Conservation (phyloP, 2,113 vertebrate genomes). For the Rhinichthys klamathensis region DNA sequence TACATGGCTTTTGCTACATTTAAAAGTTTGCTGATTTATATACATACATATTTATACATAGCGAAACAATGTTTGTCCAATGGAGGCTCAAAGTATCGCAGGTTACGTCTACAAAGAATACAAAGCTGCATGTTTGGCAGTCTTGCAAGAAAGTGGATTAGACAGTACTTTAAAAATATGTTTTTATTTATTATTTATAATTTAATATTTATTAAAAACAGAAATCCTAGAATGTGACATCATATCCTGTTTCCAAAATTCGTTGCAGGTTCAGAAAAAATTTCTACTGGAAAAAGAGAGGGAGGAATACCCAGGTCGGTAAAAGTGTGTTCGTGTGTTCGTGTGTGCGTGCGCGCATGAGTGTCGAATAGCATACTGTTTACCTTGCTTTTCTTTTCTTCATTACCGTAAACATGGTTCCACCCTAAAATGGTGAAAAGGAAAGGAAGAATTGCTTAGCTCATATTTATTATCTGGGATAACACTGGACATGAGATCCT, state of each 20-base stretch:
- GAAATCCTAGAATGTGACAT: neutral
- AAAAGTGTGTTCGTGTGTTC: neutral
- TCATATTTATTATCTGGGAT: slow-evolving; percentile 13
- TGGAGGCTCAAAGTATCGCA: neutral
- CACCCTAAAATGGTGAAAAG: neutral
- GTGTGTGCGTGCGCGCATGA: neutral
- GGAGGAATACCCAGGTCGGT: neutral
- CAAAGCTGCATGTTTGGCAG: neutral
- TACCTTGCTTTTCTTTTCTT: neutral
- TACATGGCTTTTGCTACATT: too few species aligned
- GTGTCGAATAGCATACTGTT: neutral
- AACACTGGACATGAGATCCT: slow-evolving; percentile 37
- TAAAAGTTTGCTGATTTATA: too few species aligned
- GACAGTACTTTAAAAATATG: neutral
- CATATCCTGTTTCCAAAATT: neutral
- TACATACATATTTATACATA: too few species aligned
- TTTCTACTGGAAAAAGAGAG: neutral
- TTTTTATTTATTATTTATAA: neutral
- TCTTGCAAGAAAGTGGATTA: neutral
- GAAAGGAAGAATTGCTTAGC: neutral
- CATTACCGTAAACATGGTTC: neutral
- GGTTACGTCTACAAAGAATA: neutral
- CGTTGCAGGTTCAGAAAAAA: neutral
- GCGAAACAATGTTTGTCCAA: neutral
- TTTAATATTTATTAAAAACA: neutral